Base-by-base conservation (phyloP, 2,888 invertebrate genomes). In the Cosmia trapezina region DNA sequence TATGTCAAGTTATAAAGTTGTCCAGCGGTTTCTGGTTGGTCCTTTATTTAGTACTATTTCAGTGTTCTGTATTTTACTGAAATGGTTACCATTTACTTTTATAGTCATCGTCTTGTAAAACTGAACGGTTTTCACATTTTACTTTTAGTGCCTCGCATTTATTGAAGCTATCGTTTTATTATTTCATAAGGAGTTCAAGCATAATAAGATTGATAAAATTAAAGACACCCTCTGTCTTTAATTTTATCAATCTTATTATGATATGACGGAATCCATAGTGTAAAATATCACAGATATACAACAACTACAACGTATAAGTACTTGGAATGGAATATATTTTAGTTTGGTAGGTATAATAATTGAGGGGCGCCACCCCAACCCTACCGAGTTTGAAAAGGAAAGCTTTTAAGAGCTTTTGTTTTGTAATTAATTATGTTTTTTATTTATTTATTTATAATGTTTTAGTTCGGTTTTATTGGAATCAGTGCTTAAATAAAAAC, bases 331-430 rank as follows among this genome's bases (percentile, higher is more conserved):
- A 91, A 83, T 81, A 93, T 94, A 94, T 93, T 92, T 91, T 93
- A 94, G 93, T 92, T 91, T 89, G 91, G 92, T 90, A 89, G 88
- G 88, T 93, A 93, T 93, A 94, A 93, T 92, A 88, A 93, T 90
- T 89, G 93, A 93, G 94, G 95, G 94, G 94, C 89, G 93, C 92
- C 93, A 93, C 95, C 95, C 95, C 94, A 93, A 93, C 93, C 92
- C 92, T 91, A 90, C 91, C 87, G 91, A 91, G 92, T 93, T 93
- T 93, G 92, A 92, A 93, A 94, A 93, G 93, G 93, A 95, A 94
- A 94, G 95, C 95, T 95, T 95, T 96, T 95, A 95, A 95, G 94
- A 94, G 95, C 94, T 95, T 95, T 95, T 95, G 94, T 94, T 95
- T 94, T 91, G 92, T 95, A 95, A 96, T 96, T 95, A 94, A 93